phyloP scores from a whole-genome alignment of 1,140 invertebrate genomes.

The Pentalonia nigronervosa region DNA sequence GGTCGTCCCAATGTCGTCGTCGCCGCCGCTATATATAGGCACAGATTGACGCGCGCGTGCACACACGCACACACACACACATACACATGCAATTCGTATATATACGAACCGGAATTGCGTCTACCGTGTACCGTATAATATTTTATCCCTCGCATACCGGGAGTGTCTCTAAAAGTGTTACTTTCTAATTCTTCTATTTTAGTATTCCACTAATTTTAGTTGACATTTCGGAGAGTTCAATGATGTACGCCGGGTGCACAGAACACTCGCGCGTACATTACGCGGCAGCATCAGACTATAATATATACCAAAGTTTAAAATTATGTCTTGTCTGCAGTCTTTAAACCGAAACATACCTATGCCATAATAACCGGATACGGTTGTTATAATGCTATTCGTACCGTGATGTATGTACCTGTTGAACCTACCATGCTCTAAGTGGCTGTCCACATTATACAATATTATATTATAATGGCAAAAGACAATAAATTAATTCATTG shows the following conservation, averaged over 20 bases:
- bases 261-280: not conserved
- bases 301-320: not conserved
- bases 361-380: not conserved
- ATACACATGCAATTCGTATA: not conserved
- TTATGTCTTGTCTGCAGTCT: not conserved
- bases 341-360: not conserved
- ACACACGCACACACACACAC: not conserved
- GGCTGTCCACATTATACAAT: too few species aligned
- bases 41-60: not conserved
- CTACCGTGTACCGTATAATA: not conserved
- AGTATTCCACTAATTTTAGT: conserved; percentile 38
- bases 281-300: not conserved
- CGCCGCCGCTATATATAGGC: not conserved
- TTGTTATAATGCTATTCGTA: not conserved
- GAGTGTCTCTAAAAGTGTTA: not conserved
- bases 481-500: too few species aligned
- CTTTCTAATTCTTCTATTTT: conserved; percentile 27
- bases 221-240: conserved; percentile 25
- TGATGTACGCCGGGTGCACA: not conserved
- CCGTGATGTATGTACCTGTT: too few species aligned
- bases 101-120: conserved; percentile 12
- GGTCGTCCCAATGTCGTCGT: not conserved
- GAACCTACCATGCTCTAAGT: too few species aligned
- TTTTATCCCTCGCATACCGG: not conserved
- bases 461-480: too few species aligned